Evolutionary conservation across 2,888 invertebrate species (phyloP), one percentile per base, ranked within the genome.

Genomic region (Metalampra italica): DNA sequence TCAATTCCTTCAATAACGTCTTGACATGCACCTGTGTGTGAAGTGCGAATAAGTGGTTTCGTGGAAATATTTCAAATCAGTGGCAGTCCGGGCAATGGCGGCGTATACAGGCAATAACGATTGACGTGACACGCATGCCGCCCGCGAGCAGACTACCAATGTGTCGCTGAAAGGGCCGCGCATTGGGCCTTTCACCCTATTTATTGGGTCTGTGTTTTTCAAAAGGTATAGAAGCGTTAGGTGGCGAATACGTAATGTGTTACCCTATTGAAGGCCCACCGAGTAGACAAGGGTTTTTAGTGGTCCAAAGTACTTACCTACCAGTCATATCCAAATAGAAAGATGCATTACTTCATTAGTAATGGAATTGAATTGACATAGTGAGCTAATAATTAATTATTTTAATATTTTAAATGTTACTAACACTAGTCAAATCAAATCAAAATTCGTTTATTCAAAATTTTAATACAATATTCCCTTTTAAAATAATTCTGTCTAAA

Each of bases 41-140:
- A 85, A 82, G 78, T 79, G 78, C 79, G 83, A 79, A 80, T 88
- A 87, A 88, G 87, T 86, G 87, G 82, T 84, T 87, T 75, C 87
- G 87, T 88, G 88, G 75, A 88, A 89, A 85, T 87, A 89, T 88
- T 89, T 85, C 84, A 87, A 89, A 89, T 89, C 87, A 84, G 84
- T 62, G 71, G n/a, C n/a, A n/a, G n/a, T n/a, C n/a, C 81, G 69
- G 74, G 74, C 76, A 70, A 71, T 69, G 73, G 75, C 74, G 65
- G 57, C 62, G 64, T 66, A 73, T 80, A 81, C 78, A 78, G 82
- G 80, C 83, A 83, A 83, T 85, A 84, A 83, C 80, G 83, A 73
- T 66, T 81, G 77, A 83, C 85, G 86, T 82, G 86, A 82, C 84
- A 78, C 72, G 84, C 85, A 76, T 78, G 78, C 68, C 66, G 58